Base-by-base conservation (phyloP, 1,140 invertebrate species). In the Bombus soroeensis region DNA sequence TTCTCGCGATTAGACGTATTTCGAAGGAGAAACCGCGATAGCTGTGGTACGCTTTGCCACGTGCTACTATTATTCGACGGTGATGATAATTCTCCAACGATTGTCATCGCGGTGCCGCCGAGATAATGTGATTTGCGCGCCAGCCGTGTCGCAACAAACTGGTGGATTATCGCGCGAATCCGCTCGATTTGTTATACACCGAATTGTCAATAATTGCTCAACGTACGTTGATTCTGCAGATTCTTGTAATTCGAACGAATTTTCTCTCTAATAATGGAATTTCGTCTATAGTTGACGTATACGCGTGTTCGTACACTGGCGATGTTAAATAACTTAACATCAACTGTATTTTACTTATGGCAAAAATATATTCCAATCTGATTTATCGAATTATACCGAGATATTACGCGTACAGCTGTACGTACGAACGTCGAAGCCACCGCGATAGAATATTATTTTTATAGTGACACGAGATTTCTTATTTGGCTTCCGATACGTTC, bases 111-210 rank as follows among this genome's bases (percentile, higher is more conserved):
- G 18, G 25, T 13, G 43, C 32, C 18, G 37, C 37, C 53, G 74
- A 34, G 62, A 79, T 79, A 47, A 68, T 22, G 64, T 70, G 78
- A 80, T 70, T 80, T 53, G 68, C 13, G 41, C 10, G 22, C 9
- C n/a, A 32, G 25, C 25, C 39, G n/a, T 25, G 62, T 43, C 18
- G 77, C 41, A 28, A 79, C 53, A 39, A 76, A 59, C 41, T 18
- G 41, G 8, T 18, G 41, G 64, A 80, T 70, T 80, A 80, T 80
- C 41, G 10, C 22, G 62, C 22, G 37, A n/a, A 66, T 66, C 59
- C 62, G 59, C 34, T 68, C n/a, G 39, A 79, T 79, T 79, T 43
- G 41, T 34, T 68, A 12, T 22, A 34, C 37, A 39, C 13, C n/a
- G 62, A 68, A 79, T 47, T 12, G 59, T 43, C 37, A 37, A 47